Base-by-base conservation (phyloP, 1,140 invertebrate genomes). In the Drosophila sucinea region DNA sequence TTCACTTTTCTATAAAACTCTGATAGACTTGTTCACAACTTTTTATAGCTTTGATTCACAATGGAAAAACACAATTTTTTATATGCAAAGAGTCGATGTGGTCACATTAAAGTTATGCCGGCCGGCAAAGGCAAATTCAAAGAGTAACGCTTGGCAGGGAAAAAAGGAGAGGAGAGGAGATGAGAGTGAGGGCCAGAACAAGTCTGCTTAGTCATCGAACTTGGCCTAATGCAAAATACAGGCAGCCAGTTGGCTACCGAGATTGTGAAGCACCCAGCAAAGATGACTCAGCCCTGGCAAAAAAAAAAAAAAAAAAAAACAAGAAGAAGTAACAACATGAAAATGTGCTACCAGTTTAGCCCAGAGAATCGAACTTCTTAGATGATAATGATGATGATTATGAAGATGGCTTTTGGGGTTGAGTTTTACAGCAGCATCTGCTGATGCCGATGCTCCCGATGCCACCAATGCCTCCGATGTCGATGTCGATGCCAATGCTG, bases 141-240 rank as follows among this genome's bases (percentile, higher is more conserved):
- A 44, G 38, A 51, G 44, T 41, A 25, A 47, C 44, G 1, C 4
- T 7, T 23, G 5, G 7, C 17, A 27, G 44, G 6, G 17, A 17
- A 17, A 17, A 17, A 17, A 17, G 44, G 4, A 23, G 2, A 8
- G 25, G 3, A 25, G 6, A 2, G 4, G 56, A 63, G 51, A 70
- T 35, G 7, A 62, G 51, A 66, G 67, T 41, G 73, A 71, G 70
- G 64, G 60, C 56, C 60, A 70, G 77, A 81, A 77, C 69, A 76
- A 77, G 65, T 79, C 68, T 82, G 82, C 83, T 86, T 87, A 86
- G 82, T 86, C 82, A 86, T 86, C 82, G 82, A 86, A 86, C 83
- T 87, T 86, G 83, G 82, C 79, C 79, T 82, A 87, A 87, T 86
- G 82, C 82, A 82, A 86, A 86, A 79, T 69, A 73, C 58, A 75